Conservation (phyloP, 2,888 invertebrate genomes). For the Drosophila borborema region DNA sequence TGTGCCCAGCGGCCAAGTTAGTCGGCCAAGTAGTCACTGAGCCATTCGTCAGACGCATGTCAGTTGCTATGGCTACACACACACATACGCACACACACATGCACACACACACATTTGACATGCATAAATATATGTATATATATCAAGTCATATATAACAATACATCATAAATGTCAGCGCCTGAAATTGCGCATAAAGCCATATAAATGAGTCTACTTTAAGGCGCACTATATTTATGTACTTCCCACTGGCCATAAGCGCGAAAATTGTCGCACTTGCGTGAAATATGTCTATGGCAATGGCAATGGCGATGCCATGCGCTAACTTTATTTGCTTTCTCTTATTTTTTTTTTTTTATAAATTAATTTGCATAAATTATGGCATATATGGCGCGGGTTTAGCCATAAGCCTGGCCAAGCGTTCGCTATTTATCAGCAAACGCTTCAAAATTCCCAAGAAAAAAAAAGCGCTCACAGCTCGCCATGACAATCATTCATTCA, state of each 20-base stretch:
- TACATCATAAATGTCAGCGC: constrained; percentile 82
- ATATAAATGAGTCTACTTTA: constrained; percentile 81
- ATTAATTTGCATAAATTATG: constrained; percentile 80
- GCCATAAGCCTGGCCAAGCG: constrained; percentile 64
- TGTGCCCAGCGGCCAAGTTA: constrained; percentile 39
- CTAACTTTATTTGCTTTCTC: constrained; percentile 29
- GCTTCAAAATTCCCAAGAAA: constrained; percentile 46
- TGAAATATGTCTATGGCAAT: constrained; percentile 68
- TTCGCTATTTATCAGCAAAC: constrained; percentile 65
- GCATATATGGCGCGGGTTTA: constrained; percentile 63
- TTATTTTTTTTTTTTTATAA: constrained; percentile 49
- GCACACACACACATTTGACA: neutral
- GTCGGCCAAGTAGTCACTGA: constrained; percentile 40
- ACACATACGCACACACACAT: neutral
- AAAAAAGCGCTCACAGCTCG: constrained; percentile 44
- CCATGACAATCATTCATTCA: constrained; percentile 58
- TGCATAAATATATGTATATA: constrained; percentile 4
- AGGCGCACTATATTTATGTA: constrained; percentile 75
- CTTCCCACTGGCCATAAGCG: constrained; percentile 59
- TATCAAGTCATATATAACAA: constrained; percentile 52
- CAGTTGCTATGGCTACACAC: constrained; percentile 64
- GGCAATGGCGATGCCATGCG: constrained; percentile 39
- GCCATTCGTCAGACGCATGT: constrained; percentile 53
- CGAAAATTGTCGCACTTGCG: constrained; percentile 74
- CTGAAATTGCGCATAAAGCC: constrained; percentile 79